Evolutionary conservation across 2,888 invertebrate genomes (phyloP), one percentile per base, ranked within the genome.

Genomic region (Polydrusus cervinus): DNA sequence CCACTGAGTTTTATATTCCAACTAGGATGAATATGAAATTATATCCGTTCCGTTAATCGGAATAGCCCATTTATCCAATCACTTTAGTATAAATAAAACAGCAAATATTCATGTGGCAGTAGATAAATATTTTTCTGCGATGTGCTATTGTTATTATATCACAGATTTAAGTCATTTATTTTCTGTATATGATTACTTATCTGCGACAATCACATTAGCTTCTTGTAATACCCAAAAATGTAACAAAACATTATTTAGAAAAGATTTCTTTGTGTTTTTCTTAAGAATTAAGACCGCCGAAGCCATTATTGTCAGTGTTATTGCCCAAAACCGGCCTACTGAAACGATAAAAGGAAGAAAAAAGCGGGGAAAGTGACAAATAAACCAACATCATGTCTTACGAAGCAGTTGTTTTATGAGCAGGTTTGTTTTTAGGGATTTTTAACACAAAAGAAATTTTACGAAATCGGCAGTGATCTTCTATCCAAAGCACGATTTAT

Each of bases 401-500:
- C 18, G 49, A 64, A 53, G 53, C 53, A 30, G 71, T 51, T 62
- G 60, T 64, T 71, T 71, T 71, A 71, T 49, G 62, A 53, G 47
- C 53, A 16, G 16, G 38, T 38, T 71, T 71, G 71, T 62, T 71
- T 71, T 53, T 30, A 45, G 71, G 62, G 38, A 40, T 25, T 30
- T 49, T 64, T 64, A 64, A 64, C 62, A 51, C 49, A 49, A 25
- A 62, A 71, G 62, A 61, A 71, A 38, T 65, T 65, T 34, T n/a
- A 65, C 47, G 34, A 65, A 65, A 65, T 65, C 65, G 47, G 20
- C 45, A 65, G 47, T 14, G 30, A 25, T 49, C 47, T 47, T n/a
- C 5, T n/a, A 64, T 30, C 45, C 49, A 8, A 16, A 18, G 34
- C 25, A 49, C 64, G 30, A 25, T 47, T 49, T 34, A 25, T 34